Evolutionary conservation across 2,797 vertebrate genomes (phyloP), one percentile per base, ranked within the genome.

Genomic region (Vultur gryphus): DNA sequence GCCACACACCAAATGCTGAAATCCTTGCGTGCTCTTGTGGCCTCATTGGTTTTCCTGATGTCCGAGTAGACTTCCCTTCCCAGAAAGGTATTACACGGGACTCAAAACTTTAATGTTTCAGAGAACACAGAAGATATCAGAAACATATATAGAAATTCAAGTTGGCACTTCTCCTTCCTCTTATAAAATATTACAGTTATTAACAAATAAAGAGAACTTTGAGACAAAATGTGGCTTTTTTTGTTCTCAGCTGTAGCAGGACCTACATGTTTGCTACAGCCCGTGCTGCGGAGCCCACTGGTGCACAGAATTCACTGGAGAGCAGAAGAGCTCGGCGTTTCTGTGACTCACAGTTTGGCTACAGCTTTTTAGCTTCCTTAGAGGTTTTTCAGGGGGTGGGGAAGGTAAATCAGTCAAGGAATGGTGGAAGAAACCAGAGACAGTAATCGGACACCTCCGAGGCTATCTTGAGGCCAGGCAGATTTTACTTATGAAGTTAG

Each of bases 401-500:
- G 93, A 97, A 96, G 90, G 91, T 95, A 95, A 95, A 96, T 94
- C 92, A 94, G 84, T 79, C 70, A 84, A 93, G 94, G 93, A 95
- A 92, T 23, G 78, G 88, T 67, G 86, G 94, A 95, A 85, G 67
- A 85, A 96, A 95, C 54, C 86, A 71, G 84, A 96, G 93, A 65
- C 67, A 91, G 96, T 52, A 97, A 97, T 66, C 90, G 14, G 90
- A 96, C 85, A 58, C 94, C 85, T 89, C 84, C n/a, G 14, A 41
- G 75, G 46, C 83, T 83, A 83, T 93, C 91, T 70, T 23, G 55
- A 93, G 92, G 93, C 92, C 84, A 48, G 76, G 94, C 93, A 84
- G 77, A 92, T 94, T 93, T 85, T 43, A 11, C 33, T 87, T 37
- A 31, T 11, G 89, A 82, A 95, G 83, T 23, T 51, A 44, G 33